phyloP scores from a whole-genome alignment of 1,140 invertebrate species.

The Drosophila punjabiensis region DNA sequence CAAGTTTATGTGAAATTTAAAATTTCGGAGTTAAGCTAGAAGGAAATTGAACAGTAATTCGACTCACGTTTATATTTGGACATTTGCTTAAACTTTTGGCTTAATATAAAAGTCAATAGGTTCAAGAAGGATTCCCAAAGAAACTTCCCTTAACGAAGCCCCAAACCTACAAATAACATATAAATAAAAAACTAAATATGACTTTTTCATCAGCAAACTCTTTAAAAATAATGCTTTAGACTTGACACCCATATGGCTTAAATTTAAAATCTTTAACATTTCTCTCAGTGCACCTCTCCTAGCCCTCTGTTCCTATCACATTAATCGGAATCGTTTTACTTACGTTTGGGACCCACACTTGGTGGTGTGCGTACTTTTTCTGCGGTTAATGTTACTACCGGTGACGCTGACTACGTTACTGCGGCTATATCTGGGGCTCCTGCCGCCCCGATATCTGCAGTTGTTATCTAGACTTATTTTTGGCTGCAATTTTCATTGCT shows the following conservation, averaged over 20 bases:
- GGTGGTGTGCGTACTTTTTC: conserved; percentile 17
- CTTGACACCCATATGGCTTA: background rate
- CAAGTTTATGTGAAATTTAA: no score
- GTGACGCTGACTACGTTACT: conserved; percentile 17
- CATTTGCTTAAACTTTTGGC: no score
- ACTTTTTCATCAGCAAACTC: background rate
- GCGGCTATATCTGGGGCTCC: conserved; percentile 13
- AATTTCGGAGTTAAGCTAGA: no score
- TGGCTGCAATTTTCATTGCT: conserved; percentile 66
- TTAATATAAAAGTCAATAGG: no score
- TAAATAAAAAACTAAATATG: no score
- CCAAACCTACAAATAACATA: no score
- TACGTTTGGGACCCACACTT: conserved; percentile 61
- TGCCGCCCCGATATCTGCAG: conserved; percentile 61
- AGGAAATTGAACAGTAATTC: no score
- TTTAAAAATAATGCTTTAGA: background rate
- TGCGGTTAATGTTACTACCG: conserved; percentile 29
- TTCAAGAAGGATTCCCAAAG: no score
- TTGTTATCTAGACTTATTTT: conserved; percentile 69
- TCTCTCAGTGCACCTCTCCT: background rate
- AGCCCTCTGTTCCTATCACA: conserved; percentile 42
- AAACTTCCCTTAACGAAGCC: no score
- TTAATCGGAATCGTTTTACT: conserved; percentile 77
- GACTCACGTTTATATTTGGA: no score
- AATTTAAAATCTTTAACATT: background rate